Evolutionary conservation across 1,140 invertebrate genomes (phyloP).

Genomic region (Ctenoplectra terminalis): DNA sequence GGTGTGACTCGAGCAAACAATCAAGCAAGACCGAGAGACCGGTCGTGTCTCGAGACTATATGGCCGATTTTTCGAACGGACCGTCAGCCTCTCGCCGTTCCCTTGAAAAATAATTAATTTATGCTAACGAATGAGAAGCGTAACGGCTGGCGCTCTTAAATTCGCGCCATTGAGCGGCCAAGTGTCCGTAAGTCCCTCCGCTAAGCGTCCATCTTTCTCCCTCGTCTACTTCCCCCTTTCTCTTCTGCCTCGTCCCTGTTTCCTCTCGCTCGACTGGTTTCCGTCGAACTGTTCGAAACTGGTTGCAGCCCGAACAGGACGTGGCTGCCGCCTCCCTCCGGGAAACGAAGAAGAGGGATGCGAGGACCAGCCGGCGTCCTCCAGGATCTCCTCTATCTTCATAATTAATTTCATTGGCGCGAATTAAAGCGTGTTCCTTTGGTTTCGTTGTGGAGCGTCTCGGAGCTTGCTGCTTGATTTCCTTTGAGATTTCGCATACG

Average conservation of each 20-base stretch:
- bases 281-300: slow-evolving; percentile 80
- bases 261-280: slow-evolving; percentile 78
- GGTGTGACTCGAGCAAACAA: slow-evolving; percentile 12
- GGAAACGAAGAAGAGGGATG: slow-evolving; percentile 57
- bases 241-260: slow-evolving; percentile 57
- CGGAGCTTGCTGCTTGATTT: background rate
- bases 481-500: slow-evolving; percentile 13
- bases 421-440: slow-evolving; percentile 49
- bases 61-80: slow-evolving; percentile 38
- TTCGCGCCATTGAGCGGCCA: slow-evolving; percentile 82
- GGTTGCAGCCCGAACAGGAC: slow-evolving; percentile 75
- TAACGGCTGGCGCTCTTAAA: slow-evolving; percentile 82
- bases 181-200: slow-evolving; percentile 81
- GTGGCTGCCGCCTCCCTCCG: slow-evolving; percentile 60
- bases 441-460: background rate
- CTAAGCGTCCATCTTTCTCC: slow-evolving; percentile 64
- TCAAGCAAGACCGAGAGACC: slow-evolving; percentile 29
- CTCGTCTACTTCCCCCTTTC: slow-evolving; percentile 48
- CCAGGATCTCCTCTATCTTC: slow-evolving; percentile 51
- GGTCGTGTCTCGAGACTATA: slow-evolving; percentile 5
- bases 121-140: slow-evolving; percentile 83
- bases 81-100: slow-evolving; percentile 50
- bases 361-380: slow-evolving; percentile 49
- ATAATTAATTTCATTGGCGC: slow-evolving; percentile 67
- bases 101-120: slow-evolving; percentile 81